phyloP scores from a whole-genome alignment of 2,888 invertebrate genomes.

The Tigriopus californicus region DNA sequence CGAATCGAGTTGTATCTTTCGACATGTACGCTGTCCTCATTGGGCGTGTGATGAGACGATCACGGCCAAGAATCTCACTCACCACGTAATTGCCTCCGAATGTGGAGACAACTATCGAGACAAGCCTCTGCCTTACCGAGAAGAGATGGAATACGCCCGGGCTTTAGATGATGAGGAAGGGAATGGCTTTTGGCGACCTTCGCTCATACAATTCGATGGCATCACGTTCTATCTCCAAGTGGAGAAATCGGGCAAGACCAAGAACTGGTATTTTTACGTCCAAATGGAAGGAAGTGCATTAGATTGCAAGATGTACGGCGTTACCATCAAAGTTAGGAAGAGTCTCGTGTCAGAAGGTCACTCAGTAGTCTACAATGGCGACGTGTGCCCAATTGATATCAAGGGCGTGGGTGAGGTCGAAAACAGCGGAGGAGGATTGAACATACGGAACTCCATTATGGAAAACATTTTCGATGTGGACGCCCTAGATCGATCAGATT shows the following conservation, averaged over 20 bases:
- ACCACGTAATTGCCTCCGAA: not conserved
- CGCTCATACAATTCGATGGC: not conserved
- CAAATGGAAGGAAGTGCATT: not conserved
- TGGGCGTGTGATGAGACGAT: constrained; percentile 1
- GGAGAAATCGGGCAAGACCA: constrained; percentile 4
- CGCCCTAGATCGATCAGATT: not conserved
- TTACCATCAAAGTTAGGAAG: not conserved
- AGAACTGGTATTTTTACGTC: constrained; percentile 4
- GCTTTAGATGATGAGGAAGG: constrained; percentile 1
- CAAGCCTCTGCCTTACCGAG: constrained; percentile 2
- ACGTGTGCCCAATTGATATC: not conserved
- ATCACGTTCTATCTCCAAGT: constrained; percentile 6
- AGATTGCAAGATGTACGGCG: not conserved
- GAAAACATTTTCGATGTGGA: not conserved
- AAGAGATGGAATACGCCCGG: not conserved
- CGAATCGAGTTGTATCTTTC: not conserved
- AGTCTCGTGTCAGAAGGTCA: not conserved
- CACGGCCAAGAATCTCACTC: not conserved
- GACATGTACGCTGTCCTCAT: not conserved
- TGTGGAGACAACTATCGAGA: not conserved
- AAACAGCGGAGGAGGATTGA: not conserved
- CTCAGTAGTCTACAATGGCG: not conserved
- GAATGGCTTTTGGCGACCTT: not conserved
- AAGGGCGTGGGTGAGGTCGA: not conserved
- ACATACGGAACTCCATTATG: not conserved